phyloP scores from a whole-genome alignment of 2,113 vertebrate genomes.

The Porphyrio hochstetteri region DNA sequence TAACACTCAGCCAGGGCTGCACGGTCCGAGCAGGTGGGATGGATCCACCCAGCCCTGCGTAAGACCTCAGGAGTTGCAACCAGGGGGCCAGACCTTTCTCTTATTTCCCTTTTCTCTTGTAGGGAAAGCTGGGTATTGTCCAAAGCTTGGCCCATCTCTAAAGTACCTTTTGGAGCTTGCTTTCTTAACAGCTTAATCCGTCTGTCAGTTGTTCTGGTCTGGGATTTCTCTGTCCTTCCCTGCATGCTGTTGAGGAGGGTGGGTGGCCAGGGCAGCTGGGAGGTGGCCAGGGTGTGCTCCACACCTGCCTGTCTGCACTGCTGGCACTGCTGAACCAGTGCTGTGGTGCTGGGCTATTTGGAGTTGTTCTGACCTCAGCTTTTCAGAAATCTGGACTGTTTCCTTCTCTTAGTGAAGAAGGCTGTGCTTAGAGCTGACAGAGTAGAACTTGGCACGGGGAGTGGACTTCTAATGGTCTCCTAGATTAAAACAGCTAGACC shows the following conservation, averaged over 20 bases:
- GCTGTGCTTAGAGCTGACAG: not conserved
- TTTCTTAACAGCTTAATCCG: fast-evolving
- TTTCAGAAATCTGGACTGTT: not conserved
- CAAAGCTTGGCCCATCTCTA: not conserved
- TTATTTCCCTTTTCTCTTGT: not conserved
- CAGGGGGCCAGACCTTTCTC: not conserved
- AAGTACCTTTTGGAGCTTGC: not conserved
- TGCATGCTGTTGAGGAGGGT: not conserved
- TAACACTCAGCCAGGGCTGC: not conserved
- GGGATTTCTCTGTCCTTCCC: not conserved
- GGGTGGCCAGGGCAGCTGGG: not conserved
- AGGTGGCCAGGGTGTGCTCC: not conserved
- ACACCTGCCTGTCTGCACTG: not conserved
- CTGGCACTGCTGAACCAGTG: not conserved
- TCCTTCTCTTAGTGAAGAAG: not conserved
- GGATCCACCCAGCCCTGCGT: not conserved
- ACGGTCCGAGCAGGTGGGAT: not conserved
- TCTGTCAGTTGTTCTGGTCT: not conserved
- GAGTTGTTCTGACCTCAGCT: not conserved
- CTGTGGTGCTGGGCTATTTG: fast-evolving
- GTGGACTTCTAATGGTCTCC: not conserved
- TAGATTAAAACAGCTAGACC: not conserved
- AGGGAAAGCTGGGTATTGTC: not conserved
- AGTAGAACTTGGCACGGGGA: not conserved
- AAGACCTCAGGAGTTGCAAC: not conserved